Evolutionary conservation across 2,888 invertebrate species (phyloP).

Genomic region (Camponotus fellah): DNA sequence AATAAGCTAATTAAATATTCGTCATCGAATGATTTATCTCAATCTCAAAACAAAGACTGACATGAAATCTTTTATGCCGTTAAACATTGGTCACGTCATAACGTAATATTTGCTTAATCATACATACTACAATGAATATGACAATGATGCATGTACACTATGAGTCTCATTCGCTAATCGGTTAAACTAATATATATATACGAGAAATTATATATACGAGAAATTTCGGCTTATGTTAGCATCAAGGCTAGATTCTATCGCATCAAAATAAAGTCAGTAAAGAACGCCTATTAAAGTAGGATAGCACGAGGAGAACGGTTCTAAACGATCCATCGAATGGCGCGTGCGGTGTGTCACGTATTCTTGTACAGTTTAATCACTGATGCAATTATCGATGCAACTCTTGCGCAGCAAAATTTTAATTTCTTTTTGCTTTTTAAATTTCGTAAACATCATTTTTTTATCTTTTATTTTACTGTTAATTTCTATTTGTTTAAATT

Average conservation of each 20-base stretch:
- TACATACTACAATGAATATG: background rate
- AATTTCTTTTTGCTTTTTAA: constrained; percentile 17
- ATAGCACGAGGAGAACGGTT: background rate
- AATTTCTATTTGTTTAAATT: background rate
- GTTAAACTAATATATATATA: background rate
- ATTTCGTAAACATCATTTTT: background rate
- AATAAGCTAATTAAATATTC: constrained; percentile 20
- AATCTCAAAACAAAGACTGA: constrained; percentile 18
- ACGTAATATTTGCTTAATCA: constrained; percentile 7
- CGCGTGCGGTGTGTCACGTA: constrained; percentile 63
- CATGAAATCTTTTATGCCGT: constrained; percentile 20
- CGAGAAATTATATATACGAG: background rate
- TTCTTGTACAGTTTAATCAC: constrained; percentile 1
- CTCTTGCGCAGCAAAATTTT: background rate
- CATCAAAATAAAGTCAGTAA: background rate
- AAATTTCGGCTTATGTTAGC: background rate
- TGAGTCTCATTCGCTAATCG: background rate
- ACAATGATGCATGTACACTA: background rate
- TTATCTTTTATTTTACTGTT: constrained; percentile 16
- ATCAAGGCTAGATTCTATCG: background rate
- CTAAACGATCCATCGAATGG: background rate
- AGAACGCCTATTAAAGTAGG: background rate
- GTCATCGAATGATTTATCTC: constrained; percentile 26
- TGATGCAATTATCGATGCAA: constrained; percentile 45
- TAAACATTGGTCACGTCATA: background rate